Percentiles rank a stretch among this genome's conserved stretches.
Evolutionary conservation across 2,888 invertebrate species (phyloP).

Genomic region (Notodonta dromedarius): DNA sequence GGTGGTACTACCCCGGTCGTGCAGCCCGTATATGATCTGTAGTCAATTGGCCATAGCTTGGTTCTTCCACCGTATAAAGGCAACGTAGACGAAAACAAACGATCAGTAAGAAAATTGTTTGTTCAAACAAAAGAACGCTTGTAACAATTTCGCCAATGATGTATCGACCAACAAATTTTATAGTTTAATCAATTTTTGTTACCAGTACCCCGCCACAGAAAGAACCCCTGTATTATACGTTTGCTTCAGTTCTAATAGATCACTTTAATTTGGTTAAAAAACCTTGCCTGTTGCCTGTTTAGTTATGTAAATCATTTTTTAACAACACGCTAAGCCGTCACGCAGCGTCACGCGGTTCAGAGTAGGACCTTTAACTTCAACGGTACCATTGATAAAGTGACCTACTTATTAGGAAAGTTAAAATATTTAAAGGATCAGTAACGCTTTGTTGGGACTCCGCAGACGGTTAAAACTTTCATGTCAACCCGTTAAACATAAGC

Average conservation of each 20-base stretch:
- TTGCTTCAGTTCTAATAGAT: conserved; percentile 1
- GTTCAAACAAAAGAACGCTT: background rate
- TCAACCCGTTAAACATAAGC: too few species aligned
- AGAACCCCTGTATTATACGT: background rate
- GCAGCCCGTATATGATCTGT: too few species aligned
- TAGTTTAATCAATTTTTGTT: conserved; percentile 1
- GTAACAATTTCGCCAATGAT: background rate
- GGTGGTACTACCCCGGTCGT: too few species aligned
- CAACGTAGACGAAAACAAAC: background rate
- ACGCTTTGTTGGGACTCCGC: too few species aligned
- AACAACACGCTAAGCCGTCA: conserved; percentile 36
- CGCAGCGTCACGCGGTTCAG: conserved; percentile 30
- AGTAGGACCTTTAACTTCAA: conserved; percentile 11
- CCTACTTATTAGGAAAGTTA: background rate
- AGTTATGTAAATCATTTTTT: conserved; percentile 35
- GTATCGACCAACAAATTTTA: conserved; percentile 2
- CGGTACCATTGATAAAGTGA: conserved; percentile 16
- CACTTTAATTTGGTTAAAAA: conserved; percentile 12
- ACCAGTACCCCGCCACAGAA: background rate
- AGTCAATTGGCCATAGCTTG: too few species aligned
- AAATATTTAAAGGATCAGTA: too few species aligned
- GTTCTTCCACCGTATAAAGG: too few species aligned
- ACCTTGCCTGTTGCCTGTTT: conserved; percentile 21
- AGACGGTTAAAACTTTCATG: too few species aligned
- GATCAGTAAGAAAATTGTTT: conserved; percentile 21